Base-by-base conservation (phyloP, 2,113 vertebrate species). In the Bubalus kerabau region DNA sequence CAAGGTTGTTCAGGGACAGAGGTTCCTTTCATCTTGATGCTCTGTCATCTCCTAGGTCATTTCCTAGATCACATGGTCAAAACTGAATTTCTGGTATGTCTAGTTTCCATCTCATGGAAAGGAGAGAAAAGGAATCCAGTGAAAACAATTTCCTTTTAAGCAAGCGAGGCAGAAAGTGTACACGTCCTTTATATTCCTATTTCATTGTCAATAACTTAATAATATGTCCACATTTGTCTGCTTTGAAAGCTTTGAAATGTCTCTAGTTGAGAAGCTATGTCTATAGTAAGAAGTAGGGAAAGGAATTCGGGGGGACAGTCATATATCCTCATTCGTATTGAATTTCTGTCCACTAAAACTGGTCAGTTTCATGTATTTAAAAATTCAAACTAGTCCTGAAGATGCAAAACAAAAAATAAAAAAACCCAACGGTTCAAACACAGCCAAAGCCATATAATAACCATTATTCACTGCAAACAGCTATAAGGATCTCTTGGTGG, bases 331-430 rank as follows among this genome's bases (percentile, higher is more conserved):
- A 46, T 50, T 87, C 26, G 54, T 48, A 89, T 15, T 87, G 57
- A 80, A 74, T 89, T 91, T 81, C 48, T 88, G 54, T 90, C 26
- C 36, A 23, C n/a, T 43, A 56, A 97, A 87, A 36, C 56, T 8
- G 57, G 32, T 57, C 60, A 74, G 12, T 84, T 91, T 67, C 57
- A 74, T 92, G 9, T 36, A 9, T n/a, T 92, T 83, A 81, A 36
- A 93, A 86, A 81, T 52, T 93, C 83, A 94, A 94, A 91, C 86
- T 97, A 85, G 14, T 74, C 11, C 9, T 60, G 36, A 93, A 95
- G 7, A 84, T 89, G 7, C 74, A 92, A 83, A 56, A 36, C 21
- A 56, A 54, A 50, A 81, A 81, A 32, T 30, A 52, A 81, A 81
- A 59, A 59, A 82, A 91, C 2, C 8, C 12, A 56, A 60, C 13